Evolutionary conservation across 1,140 invertebrate genomes (phyloP), one percentile per base, ranked within the genome.

Genomic region (Saxidomus purpurata): DNA sequence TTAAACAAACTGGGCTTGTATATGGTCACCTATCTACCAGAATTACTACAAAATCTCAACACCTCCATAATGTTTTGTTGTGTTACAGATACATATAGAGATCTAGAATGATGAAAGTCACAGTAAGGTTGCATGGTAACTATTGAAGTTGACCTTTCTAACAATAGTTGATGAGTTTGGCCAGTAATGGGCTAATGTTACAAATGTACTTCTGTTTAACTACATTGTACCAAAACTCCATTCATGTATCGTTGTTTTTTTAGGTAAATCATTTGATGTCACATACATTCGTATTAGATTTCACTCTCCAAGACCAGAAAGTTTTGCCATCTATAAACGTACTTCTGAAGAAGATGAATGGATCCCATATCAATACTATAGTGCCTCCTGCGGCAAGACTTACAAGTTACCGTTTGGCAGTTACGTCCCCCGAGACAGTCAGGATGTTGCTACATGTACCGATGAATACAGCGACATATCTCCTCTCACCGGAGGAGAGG

Each of bases 401-500:
- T 99, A 99, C 94, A 97, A 97, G 9, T 94, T 99, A 38, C 97
- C 97, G 0, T 98, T 99, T 85, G 93, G 94, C 19, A 97, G 86
- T 36, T 89, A 94, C 59, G 92, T 96, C 52, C 91, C 91, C 17
- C 43, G 25, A 15, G 90, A 92, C 0, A 97, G 98, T 76, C 98
- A 99, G 95, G 98, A 98, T 0, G 96, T 97, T 74, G 98, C 99
- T 0, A 97, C 99, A 3, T 99, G 99, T 94, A 99, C 98, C 1
- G 98, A 98, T 38, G 99, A 99, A 94, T 99, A 98, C 96, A 99
- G 98, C 11, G 99, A 99, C 94, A 99, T 99, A 92, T 99, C 99
- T 0, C 99, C 99, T 0, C 95, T 99, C 69, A 98, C 97, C 0
- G 98, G 98, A n/a, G 99, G 99, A 31, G 99, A 98, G 93, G 98